These are phyloP conservation scores for Allacma fusca DNA, from an alignment of 2,888 invertebrate genomes.

Conservation along the genomic window DNA sequence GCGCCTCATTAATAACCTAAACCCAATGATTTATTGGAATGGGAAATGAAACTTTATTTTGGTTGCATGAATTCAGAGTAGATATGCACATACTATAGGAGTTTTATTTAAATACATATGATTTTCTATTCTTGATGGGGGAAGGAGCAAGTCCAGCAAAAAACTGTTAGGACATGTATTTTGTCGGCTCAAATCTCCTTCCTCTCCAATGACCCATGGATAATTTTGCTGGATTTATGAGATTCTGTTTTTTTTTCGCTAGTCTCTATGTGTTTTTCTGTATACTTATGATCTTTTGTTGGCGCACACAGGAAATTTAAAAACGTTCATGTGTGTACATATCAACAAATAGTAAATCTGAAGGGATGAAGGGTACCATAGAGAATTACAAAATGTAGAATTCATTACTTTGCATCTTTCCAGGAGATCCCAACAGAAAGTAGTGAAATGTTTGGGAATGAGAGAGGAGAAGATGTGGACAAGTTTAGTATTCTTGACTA, in stretches of 20 bases:
- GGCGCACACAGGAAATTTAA: not conserved
- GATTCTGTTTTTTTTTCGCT: slow-evolving; percentile 21
- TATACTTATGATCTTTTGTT: not conserved
- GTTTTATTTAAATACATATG: slow-evolving; percentile 5
- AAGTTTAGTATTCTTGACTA: not conserved
- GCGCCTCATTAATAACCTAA: not conserved
- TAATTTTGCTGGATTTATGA: slow-evolving; percentile 47
- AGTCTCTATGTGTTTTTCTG: no score
- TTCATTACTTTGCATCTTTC: slow-evolving; percentile 24
- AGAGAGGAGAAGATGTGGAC: not conserved
- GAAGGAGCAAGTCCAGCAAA: not conserved
- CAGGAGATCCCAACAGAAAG: not conserved
- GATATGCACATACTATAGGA: not conserved
- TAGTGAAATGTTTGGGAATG: not conserved
- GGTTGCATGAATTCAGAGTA: not conserved
- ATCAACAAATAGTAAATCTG: not conserved
- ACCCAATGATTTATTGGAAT: slow-evolving; percentile 33
- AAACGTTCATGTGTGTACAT: not conserved
- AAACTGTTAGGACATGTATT: not conserved
- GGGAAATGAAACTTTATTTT: slow-evolving; percentile 16
- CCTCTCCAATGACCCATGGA: slow-evolving; percentile 49
- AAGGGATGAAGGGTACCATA: slow-evolving; percentile 4
- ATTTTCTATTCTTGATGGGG: not conserved
- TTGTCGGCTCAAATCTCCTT: slow-evolving; percentile 17
- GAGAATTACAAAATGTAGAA: not conserved